Evolutionary conservation across 2,797 vertebrate species (phyloP).

Genomic region (Linurgus olivaceus): DNA sequence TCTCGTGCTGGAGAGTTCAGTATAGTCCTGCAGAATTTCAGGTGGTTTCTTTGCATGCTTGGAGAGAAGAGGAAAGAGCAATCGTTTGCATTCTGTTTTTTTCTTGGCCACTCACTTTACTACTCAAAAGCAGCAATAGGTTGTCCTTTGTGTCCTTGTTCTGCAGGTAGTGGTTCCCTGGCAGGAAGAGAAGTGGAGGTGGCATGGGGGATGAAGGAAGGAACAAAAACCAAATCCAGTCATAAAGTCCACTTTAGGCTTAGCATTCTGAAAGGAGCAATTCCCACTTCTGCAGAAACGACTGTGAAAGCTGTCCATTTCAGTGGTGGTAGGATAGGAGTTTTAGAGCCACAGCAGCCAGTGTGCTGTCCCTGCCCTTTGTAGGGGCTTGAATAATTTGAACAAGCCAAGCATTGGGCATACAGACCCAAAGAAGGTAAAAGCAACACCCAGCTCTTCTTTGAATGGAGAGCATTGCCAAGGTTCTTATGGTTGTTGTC

Average conservation of each 20-base stretch:
- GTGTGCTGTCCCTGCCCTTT: not conserved
- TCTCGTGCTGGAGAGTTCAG: not conserved
- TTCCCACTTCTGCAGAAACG: not conserved
- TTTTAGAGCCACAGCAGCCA: not conserved
- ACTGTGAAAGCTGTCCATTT: not conserved
- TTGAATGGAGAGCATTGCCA: not conserved
- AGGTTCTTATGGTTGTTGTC: not conserved
- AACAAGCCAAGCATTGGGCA: not conserved
- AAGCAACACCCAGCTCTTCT: not conserved
- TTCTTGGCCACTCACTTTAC: not conserved
- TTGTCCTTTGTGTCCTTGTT: not conserved
- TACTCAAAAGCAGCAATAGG: not conserved
- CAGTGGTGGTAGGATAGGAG: not conserved
- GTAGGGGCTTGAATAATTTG: not conserved
- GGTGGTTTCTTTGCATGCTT: not conserved
- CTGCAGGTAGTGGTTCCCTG: not conserved
- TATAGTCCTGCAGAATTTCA: not conserved
- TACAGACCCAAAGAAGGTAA: not conserved
- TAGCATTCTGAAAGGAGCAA: not conserved
- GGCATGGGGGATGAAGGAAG: rapidly evolving
- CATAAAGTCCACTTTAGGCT: not conserved
- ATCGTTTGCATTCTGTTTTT: not conserved
- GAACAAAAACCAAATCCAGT: not conserved
- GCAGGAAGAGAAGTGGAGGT: not conserved
- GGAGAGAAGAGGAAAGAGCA: not conserved